These are phyloP conservation scores for Meganola albula DNA, from an alignment of 2,888 invertebrate species.

Conservation along the genomic window DNA sequence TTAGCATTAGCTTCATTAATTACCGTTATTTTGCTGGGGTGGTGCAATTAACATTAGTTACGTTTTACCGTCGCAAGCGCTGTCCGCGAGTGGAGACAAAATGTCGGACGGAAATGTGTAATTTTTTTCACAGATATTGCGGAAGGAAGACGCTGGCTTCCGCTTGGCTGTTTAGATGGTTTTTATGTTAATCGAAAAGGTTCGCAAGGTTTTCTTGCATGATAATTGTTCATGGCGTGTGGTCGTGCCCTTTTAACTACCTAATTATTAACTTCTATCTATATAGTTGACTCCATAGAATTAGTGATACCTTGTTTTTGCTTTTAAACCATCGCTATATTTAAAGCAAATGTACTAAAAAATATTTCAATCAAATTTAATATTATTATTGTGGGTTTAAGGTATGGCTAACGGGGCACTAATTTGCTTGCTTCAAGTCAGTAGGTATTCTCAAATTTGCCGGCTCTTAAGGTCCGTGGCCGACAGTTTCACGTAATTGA, in stretches of 20 bases:
- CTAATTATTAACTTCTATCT: too few relatives aligned
- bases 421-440: too few relatives aligned
- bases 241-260: constrained; percentile 49
- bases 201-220: constrained; percentile 67
- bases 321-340: too few relatives aligned
- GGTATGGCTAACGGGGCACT: too few relatives aligned
- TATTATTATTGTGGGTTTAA: too few relatives aligned
- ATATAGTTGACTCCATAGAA: too few relatives aligned
- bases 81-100: constrained; percentile 55
- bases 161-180: constrained; percentile 70
- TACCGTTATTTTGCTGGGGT: constrained; percentile 54
- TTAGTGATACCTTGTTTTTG: too few relatives aligned
- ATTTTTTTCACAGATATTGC: constrained; percentile 74
- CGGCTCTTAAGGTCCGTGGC: too few relatives aligned
- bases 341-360: too few relatives aligned
- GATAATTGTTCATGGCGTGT: constrained; percentile 65
- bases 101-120: constrained; percentile 69
- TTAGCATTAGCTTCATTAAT: constrained; percentile 59
- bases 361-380: too few relatives aligned
- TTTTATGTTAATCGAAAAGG: constrained; percentile 74
- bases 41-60: constrained; percentile 66
- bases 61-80: constrained; percentile 48
- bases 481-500: too few relatives aligned
- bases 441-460: too few relatives aligned
- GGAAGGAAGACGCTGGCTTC: constrained; percentile 72